Conservation (phyloP, 2,797 vertebrate species). For the Lacerta viridis region DNA sequence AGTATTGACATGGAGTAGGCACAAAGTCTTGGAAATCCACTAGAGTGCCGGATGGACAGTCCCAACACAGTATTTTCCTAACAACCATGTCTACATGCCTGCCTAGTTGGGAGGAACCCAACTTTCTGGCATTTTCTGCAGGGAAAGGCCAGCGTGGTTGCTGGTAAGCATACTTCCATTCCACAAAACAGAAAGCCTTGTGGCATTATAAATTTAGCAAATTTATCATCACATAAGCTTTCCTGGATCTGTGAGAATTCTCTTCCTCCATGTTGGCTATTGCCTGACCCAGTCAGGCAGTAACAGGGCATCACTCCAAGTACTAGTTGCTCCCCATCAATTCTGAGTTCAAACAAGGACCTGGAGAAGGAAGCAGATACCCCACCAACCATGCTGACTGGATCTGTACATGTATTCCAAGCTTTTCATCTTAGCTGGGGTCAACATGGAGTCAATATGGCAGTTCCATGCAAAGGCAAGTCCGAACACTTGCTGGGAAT, state of each 20-base stretch:
- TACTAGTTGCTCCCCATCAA: slow-evolving; percentile 32
- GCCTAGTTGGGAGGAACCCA: slow-evolving; percentile 12
- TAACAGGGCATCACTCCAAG: not conserved
- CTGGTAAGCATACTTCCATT: slow-evolving; percentile 5
- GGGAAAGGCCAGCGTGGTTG: not conserved
- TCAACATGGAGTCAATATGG: not conserved
- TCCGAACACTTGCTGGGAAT: slow-evolving; percentile 13
- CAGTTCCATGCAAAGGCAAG: slow-evolving; percentile 24
- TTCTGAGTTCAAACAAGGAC: not conserved
- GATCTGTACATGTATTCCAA: not conserved
- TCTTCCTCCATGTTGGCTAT: slow-evolving; percentile 2
- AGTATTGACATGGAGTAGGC: not conserved
- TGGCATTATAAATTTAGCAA: not conserved
- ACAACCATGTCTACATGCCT: slow-evolving; percentile 8
- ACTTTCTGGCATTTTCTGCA: not conserved
- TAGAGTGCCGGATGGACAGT: not conserved
- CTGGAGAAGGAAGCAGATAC: slow-evolving; percentile 32
- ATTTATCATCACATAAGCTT: not conserved
- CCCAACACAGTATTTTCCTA: not conserved
- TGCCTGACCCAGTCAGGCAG: not conserved
- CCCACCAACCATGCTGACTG: not conserved
- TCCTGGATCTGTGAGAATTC: not conserved
- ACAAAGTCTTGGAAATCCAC: slow-evolving; percentile 5
- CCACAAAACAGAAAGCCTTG: not conserved
- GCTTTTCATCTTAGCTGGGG: not conserved